Evolutionary conservation across 2,888 invertebrate genomes (phyloP), one percentile per base, ranked within the genome.

Genomic region (Deilephila elpenor): DNA sequence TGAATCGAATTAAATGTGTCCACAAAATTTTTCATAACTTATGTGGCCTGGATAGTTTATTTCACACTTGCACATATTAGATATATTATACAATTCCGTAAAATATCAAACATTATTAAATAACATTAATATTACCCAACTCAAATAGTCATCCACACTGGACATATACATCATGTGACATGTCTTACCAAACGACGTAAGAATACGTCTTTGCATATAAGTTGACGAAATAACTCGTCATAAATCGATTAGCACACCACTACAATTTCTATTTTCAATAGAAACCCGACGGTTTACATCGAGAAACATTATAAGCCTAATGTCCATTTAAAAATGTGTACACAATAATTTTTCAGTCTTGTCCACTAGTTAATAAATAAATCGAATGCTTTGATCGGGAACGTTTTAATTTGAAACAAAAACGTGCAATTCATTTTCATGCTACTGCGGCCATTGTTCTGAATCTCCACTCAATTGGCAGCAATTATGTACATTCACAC

Each of bases 331-430:
- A 53, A 53, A 72, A 53, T 20, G 59, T 64, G 51, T 61, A 56
- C 37, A 53, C 72, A 75, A 74, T 72, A 75, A 73, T 75, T 62
- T 77, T 64, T 80, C 80, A 80, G 80, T 80, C 80, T 80, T 80
- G 75, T 73, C 62, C 59, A 70, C 74, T 74, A 78, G 74, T 76
- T 34, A 74, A 75, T 76, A 78, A 77, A 75, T 67, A 51, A 56
- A 14, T 67, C 74, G 56, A 77, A 71, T 78, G 75, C 76, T 76
- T 75, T 75, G 73, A 74, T 61, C 25, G 51, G 59, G 71, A 72
- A 73, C 64, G 71, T 67, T 72, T 73, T 34, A 73, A 34, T 71
- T 71, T 73, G 72, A 73, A 67, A 67, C 67, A 70, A 60, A 59
- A 14, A 67, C 37, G 59, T 19, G 59, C 59, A 59, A 71, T 59